A percentile compares a stretch with the other conserved stretches of the same genome.
These are phyloP conservation scores for Ormyrus thymus DNA, from an alignment of 2,888 invertebrate species.

Conservation along the genomic window DNA sequence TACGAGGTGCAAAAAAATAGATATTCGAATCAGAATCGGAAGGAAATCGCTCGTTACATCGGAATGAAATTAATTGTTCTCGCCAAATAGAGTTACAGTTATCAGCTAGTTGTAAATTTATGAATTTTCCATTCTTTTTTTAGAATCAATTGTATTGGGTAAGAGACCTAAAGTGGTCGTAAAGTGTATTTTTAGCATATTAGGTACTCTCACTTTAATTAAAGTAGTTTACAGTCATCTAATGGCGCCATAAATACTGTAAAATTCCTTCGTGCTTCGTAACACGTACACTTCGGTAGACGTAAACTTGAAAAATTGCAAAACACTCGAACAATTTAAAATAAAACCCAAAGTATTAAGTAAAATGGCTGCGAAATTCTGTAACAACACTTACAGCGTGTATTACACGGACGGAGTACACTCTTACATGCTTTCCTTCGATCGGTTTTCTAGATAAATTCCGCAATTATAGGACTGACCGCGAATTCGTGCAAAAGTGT, in stretches of 20 bases:
- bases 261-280: too few relatives aligned
- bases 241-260: not conserved
- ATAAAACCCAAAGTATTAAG: not conserved
- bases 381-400: not conserved
- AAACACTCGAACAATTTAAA: conserved; percentile 1
- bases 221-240: not conserved
- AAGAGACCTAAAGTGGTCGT: too few relatives aligned
- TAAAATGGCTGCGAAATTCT: not conserved
- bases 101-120: too few relatives aligned
- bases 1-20: too few relatives aligned
- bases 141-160: too few relatives aligned
- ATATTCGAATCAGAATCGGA: too few relatives aligned
- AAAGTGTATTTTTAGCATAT: too few relatives aligned
- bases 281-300: too few relatives aligned
- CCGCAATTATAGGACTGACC: not conserved
- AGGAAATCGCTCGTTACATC: too few relatives aligned
- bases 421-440: conserved; percentile 1
- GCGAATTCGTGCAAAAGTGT: not conserved
- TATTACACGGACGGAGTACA: not conserved
- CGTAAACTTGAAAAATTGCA: not conserved
- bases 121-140: too few relatives aligned
- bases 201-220: not conserved
- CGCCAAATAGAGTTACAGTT: too few relatives aligned
- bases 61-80: too few relatives aligned
- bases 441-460: conserved; percentile 13